Conservation (phyloP, 2,888 invertebrate species). For the Ecdyonurus torrentis region DNA sequence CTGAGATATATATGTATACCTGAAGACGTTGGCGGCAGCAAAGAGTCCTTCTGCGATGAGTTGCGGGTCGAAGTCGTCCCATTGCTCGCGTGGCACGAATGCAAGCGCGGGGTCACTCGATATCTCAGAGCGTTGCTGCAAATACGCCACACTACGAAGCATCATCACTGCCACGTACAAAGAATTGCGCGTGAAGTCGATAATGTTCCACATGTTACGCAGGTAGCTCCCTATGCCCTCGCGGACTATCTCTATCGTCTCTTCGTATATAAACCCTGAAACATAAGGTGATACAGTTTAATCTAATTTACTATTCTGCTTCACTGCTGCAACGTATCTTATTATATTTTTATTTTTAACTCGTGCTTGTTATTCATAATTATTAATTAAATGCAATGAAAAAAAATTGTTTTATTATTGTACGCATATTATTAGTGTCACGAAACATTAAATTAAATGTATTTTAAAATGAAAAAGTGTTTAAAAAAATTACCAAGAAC, state of each 20-base stretch:
- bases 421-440: too few species aligned
- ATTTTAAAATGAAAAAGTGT: too few species aligned
- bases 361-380: too few species aligned
- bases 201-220: constrained; percentile 91
- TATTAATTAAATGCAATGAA: too few species aligned
- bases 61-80: constrained; percentile 89
- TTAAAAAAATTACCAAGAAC: constrained; percentile 68
- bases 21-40: constrained; percentile 88
- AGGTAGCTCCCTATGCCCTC: constrained; percentile 76
- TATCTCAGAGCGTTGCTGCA: constrained; percentile 58
- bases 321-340: background rate
- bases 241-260: constrained; percentile 76
- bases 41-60: constrained; percentile 84
- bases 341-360: background rate
- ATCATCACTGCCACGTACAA: constrained; percentile 61
- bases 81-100: constrained; percentile 63
- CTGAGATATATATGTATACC: constrained; percentile 34
- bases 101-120: constrained; percentile 45
- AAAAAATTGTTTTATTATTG: too few species aligned
- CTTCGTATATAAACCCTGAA: constrained; percentile 77
- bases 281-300: too few species aligned
- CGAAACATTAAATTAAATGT: too few species aligned
- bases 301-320: too few species aligned
- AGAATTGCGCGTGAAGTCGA: constrained; percentile 82
- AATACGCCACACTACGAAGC: constrained; percentile 50